Evolutionary conservation across 2,888 invertebrate genomes (phyloP).

Genomic region (Zygogramma bicolorata): DNA sequence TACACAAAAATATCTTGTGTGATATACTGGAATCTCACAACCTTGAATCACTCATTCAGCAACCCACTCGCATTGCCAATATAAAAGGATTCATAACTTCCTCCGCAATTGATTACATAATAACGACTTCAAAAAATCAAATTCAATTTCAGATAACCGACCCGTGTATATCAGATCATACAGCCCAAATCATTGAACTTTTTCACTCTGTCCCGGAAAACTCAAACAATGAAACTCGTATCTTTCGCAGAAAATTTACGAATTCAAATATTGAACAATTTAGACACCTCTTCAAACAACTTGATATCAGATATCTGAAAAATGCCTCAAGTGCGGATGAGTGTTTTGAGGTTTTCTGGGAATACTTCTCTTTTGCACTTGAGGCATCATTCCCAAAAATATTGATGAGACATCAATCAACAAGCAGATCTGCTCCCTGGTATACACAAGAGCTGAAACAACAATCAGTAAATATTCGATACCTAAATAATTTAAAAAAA

Average conservation of each 20-base stretch:
- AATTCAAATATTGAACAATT: not conserved
- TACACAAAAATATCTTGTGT: no score
- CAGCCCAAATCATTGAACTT: not conserved
- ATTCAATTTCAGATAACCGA: not conserved
- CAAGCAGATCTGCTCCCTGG: no score
- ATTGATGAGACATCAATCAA: no score
- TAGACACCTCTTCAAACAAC: not conserved
- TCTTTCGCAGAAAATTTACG: not conserved
- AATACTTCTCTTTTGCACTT: not conserved
- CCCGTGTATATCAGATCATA: not conserved
- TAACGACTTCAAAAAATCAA: not conserved
- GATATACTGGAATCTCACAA: no score
- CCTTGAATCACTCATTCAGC: not conserved
- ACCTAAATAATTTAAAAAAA: no score
- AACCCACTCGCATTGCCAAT: conserved; percentile 6
- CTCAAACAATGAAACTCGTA: not conserved
- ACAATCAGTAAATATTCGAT: no score
- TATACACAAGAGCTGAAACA: no score
- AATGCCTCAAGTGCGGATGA: not conserved
- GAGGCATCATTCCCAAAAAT: not conserved
- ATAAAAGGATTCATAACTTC: not conserved
- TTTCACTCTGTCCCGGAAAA: not conserved
- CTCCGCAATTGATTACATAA: not conserved
- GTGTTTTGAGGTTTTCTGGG: not conserved
- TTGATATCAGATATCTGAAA: not conserved